Evolutionary conservation across 2,888 invertebrate genomes (phyloP).

Genomic region (Rugalucina vietnamica): DNA sequence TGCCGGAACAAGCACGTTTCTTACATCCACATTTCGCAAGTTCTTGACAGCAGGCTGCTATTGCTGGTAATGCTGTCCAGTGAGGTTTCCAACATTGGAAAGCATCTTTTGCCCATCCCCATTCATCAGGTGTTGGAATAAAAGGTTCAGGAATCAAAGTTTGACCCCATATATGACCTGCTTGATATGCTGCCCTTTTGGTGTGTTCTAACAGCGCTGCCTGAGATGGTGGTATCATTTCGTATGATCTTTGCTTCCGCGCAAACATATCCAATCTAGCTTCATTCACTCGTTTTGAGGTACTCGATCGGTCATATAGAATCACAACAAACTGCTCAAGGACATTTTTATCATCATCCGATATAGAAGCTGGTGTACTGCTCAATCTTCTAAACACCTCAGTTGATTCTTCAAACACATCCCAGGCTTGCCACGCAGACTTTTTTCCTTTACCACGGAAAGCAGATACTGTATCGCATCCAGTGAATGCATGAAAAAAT

Average conservation of each 20-base stretch:
- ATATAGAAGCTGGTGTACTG: neutral
- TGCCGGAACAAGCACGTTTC: neutral
- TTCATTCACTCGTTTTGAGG: neutral
- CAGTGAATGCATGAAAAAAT: constrained; percentile 44
- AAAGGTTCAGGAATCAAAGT: neutral
- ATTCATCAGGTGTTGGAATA: constrained; percentile 12
- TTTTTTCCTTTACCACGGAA: constrained; percentile 62
- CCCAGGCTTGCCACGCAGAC: constrained; percentile 64
- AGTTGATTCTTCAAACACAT: constrained; percentile 48
- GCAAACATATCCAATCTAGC: constrained; percentile 40
- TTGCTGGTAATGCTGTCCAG: constrained; percentile 28
- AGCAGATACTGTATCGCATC: constrained; percentile 55
- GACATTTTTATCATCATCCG: neutral
- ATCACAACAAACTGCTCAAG: neutral
- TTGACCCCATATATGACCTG: constrained; percentile 48
- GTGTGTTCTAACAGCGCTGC: constrained; percentile 51
- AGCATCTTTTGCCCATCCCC: constrained; percentile 29
- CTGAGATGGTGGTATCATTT: constrained; percentile 54
- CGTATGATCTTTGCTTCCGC: constrained; percentile 61
- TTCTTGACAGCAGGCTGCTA: constrained; percentile 26
- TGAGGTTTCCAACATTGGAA: constrained; percentile 20
- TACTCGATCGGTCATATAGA: neutral
- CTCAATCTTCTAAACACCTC: constrained; percentile 22
- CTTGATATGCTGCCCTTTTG: constrained; percentile 57
- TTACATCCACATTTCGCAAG: constrained; percentile 40